phyloP scores from a whole-genome alignment of 2,797 vertebrate species.

The Pseudomugil tenellus region DNA sequence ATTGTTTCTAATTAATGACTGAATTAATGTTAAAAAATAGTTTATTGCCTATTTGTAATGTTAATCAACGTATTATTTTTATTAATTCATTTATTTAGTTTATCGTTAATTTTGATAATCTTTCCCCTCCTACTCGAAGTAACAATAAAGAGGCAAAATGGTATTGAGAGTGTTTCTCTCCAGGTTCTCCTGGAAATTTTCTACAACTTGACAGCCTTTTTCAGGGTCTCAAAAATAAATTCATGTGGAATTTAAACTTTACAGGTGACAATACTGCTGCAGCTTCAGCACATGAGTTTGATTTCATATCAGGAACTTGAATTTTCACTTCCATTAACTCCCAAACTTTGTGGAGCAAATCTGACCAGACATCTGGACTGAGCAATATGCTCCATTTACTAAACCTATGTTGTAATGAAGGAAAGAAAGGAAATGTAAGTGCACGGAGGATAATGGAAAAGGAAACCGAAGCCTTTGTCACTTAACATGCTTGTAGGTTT shows the following conservation, averaged over 20 bases:
- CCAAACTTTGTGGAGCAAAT: background rate
- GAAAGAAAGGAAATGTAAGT: conserved; percentile 31
- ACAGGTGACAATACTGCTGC: background rate
- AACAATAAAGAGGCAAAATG: background rate
- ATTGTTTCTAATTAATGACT: background rate
- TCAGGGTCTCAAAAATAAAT: background rate
- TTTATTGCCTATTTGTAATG: background rate
- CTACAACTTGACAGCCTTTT: background rate
- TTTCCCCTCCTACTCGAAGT: background rate
- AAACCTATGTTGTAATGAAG: conserved; percentile 4
- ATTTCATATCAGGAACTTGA: background rate
- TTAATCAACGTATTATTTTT: background rate
- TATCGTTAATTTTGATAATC: background rate
- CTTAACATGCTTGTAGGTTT: conserved; percentile 14
- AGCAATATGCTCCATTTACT: background rate
- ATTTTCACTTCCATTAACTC: background rate
- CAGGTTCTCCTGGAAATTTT: background rate
- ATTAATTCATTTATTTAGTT: background rate
- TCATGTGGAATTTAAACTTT: background rate
- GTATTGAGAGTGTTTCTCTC: background rate
- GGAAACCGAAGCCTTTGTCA: background rate
- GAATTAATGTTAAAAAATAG: background rate
- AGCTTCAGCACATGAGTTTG: background rate
- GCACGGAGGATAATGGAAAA: conserved; percentile 24
- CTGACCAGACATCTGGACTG: background rate